phyloP scores from a whole-genome alignment of 2,797 vertebrate genomes.

The Artibeus lituratus region DNA sequence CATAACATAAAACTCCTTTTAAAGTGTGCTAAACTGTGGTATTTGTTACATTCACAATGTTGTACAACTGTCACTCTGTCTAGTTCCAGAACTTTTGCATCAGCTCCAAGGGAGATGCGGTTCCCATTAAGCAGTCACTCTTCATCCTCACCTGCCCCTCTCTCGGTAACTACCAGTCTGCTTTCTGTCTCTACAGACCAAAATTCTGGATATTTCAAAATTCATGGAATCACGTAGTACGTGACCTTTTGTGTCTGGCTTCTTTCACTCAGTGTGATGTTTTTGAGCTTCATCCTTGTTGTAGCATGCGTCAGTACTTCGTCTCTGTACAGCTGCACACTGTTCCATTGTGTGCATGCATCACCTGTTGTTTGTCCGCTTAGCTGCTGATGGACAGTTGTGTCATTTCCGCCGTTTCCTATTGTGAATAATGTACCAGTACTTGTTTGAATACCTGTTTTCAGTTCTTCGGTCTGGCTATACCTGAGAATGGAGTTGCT shows the following conservation, averaged over 20 bases:
- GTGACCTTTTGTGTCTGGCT: neutral
- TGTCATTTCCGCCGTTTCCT: neutral
- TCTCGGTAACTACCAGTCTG: neutral
- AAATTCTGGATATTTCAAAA: constrained; percentile 1
- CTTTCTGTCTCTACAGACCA: neutral
- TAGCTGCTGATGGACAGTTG: neutral
- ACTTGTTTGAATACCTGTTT: constrained; percentile 1
- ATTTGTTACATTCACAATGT: neutral
- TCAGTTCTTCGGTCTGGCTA: neutral
- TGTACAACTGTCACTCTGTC: neutral
- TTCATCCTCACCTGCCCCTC: neutral
- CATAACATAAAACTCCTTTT: neutral
- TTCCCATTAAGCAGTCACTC: neutral
- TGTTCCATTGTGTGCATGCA: neutral
- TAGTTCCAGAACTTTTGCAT: constrained; percentile 1
- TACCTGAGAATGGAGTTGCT: neutral
- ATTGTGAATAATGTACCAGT: neutral
- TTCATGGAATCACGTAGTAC: neutral
- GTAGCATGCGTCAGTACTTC: neutral
- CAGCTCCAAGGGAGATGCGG: neutral
- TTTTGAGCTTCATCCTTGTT: neutral
- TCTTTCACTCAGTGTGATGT: neutral
- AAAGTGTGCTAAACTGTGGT: neutral
- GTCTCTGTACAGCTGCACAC: neutral
- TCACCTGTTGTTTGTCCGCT: neutral